Percentiles rank a stretch among this genome's conserved stretches.
These are phyloP conservation scores for Spodoptera exigua DNA, from an alignment of 2,888 invertebrate genomes.

Conservation along the genomic window DNA sequence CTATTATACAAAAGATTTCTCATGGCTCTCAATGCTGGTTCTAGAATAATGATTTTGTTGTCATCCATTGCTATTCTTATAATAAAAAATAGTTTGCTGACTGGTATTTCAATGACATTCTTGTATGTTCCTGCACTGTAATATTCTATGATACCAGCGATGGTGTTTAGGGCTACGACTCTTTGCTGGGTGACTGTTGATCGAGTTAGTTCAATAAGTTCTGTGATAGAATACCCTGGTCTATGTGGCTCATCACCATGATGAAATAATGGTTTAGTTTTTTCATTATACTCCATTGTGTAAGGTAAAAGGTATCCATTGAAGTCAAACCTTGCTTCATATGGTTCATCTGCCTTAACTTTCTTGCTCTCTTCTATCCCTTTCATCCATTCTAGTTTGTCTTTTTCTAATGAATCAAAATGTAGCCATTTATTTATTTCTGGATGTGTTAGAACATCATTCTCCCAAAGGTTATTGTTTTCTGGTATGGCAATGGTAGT, in stretches of 20 bases:
- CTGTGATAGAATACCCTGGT: conserved; percentile 97
- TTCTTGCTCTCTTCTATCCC: conserved; percentile 89
- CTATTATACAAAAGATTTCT: conserved; percentile 93
- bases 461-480: conserved; percentile 81
- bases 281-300: conserved; percentile 88
- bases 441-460: conserved; percentile 89
- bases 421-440: conserved; percentile 93
- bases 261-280: conserved; percentile 93
- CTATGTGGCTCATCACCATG: conserved; percentile 97
- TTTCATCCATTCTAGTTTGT: conserved; percentile 97
- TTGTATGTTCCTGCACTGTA: conserved; percentile 94
- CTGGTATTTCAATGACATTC: conserved; percentile 92
- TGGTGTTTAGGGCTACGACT: conserved; percentile 93
- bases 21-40: conserved; percentile 93
- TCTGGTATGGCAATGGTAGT: conserved; percentile 62
- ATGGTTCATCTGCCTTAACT: conserved; percentile 89
- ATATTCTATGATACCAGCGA: conserved; percentile 94
- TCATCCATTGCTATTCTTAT: conserved; percentile 96
- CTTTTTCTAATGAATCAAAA: conserved; percentile 95
- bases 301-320: conserved; percentile 94
- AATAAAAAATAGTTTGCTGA: conserved; percentile 93
- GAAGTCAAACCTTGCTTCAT: conserved; percentile 95
- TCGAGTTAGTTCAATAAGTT: conserved; percentile 94
- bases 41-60: conserved; percentile 92
- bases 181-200: conserved; percentile 95